These are phyloP conservation scores for Drosophila testacea DNA, from an alignment of 2,888 invertebrate genomes.

Conservation along the genomic window DNA sequence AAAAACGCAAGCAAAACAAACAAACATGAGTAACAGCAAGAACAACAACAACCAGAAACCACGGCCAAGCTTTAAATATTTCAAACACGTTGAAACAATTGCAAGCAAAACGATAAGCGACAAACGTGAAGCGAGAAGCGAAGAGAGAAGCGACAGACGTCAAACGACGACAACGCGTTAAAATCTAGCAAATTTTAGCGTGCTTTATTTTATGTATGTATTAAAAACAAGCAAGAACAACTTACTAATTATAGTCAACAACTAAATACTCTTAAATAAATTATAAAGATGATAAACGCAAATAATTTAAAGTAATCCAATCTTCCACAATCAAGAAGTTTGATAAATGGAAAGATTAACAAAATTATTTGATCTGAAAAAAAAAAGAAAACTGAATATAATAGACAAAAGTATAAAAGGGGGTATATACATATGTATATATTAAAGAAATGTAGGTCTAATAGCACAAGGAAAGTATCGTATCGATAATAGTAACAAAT, in stretches of 20 bases:
- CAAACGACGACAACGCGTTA: conserved; percentile 44
- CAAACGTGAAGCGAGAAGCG: conserved; percentile 7
- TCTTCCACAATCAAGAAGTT: no score
- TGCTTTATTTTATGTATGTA: conserved; percentile 53
- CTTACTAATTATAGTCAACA: neutral
- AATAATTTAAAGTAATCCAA: no score
- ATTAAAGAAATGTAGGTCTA: no score
- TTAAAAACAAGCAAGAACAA: conserved; percentile 13
- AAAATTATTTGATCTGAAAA: no score
- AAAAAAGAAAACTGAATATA: no score
- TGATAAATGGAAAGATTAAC: no score
- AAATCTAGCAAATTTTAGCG: conserved; percentile 62
- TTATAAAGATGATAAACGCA: no score
- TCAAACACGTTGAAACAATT: conserved; percentile 74
- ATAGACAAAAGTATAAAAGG: no score
- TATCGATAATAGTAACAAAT: no score
- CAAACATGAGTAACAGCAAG: conserved; percentile 37
- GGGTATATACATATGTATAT: no score
- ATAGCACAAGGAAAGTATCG: no score
- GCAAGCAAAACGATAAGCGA: conserved; percentile 49
- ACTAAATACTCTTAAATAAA: conserved; percentile 8
- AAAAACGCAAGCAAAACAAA: conserved; percentile 52
- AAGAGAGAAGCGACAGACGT: conserved; percentile 12
- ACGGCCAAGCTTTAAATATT: conserved; percentile 61
- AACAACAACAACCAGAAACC: conserved; percentile 23